These are phyloP conservation scores for Stenichneumon culpator DNA, from an alignment of 2,888 invertebrate species.

Conservation along the genomic window DNA sequence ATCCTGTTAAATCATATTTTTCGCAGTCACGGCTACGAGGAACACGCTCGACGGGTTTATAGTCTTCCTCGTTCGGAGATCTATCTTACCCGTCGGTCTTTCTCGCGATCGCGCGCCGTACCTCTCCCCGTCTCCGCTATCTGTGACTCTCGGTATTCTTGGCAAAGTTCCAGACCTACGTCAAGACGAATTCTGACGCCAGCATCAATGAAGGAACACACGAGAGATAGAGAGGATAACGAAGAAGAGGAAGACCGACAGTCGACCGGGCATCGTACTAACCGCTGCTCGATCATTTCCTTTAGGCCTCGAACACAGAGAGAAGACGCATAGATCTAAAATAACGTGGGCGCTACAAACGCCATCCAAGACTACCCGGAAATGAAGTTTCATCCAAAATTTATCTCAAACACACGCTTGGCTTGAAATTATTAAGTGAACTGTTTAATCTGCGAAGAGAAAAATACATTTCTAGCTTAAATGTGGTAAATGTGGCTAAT, in stretches of 20 bases:
- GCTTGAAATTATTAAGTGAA: neutral
- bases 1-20: constrained; percentile 35
- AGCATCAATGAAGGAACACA: constrained; percentile 81
- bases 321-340: constrained; percentile 46
- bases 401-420: neutral
- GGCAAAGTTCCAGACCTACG: constrained; percentile 79
- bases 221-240: constrained; percentile 23
- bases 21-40: constrained; percentile 59
- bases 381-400: constrained; percentile 6
- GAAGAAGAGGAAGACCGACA: neutral
- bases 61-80: constrained; percentile 9
- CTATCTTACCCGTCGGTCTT: constrained; percentile 19
- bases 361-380: constrained; percentile 39
- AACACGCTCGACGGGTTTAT: constrained; percentile 16
- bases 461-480: neutral
- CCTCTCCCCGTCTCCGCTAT: constrained; percentile 3
- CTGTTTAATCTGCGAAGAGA: neutral
- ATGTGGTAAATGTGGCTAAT: neutral
- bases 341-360: constrained; percentile 55
- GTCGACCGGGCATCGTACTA: constrained; percentile 16
- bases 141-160: constrained; percentile 67
- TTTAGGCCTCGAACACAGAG: constrained; percentile 21
- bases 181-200: constrained; percentile 81
- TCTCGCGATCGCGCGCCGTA: constrained; percentile 12
- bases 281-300: constrained; percentile 12